Percentiles rank a stretch among this genome's conserved stretches.
phyloP scores from a whole-genome alignment of 30 jellyfish, hydroid and myxozoan species.

The Nemopilema nomurai region DNA sequence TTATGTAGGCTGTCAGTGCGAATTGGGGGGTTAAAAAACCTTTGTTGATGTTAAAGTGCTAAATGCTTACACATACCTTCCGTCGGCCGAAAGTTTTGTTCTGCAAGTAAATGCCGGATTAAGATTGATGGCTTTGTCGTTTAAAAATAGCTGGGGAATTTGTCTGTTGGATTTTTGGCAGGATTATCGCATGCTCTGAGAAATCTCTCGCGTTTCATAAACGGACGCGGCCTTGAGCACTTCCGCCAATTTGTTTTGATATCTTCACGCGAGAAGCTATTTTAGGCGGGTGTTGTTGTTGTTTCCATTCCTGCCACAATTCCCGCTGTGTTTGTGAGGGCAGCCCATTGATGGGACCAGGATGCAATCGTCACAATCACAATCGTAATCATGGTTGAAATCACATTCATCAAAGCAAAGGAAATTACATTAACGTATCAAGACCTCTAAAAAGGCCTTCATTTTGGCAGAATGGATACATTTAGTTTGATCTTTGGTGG shows the following conservation, averaged over 20 bases:
- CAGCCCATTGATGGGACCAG: too few relatives aligned
- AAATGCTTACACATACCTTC: not conserved
- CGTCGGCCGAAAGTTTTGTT: too few relatives aligned
- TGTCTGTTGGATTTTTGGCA: not conserved
- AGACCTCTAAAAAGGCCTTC: not conserved
- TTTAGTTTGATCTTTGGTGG: too few relatives aligned
- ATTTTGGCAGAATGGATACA: too few relatives aligned
- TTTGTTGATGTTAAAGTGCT: not conserved
- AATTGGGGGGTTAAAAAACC: too few relatives aligned
- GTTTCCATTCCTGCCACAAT: conserved; percentile 1
- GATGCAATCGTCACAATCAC: not conserved
- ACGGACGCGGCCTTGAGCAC: not conserved
- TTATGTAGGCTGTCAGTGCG: too few relatives aligned
- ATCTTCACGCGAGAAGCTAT: not conserved
- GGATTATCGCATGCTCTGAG: not conserved
- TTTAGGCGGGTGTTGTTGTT: not conserved
- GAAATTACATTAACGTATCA: not conserved
- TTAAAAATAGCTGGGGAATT: not conserved
- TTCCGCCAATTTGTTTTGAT: not conserved
- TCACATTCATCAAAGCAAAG: not conserved
- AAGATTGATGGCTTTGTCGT: not conserved
- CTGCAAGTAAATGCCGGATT: not conserved
- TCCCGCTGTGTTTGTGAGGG: too few relatives aligned
- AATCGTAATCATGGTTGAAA: too few relatives aligned
- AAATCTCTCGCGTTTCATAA: not conserved